Evolutionary conservation across 2,113 vertebrate genomes (phyloP).

Genomic region (Ia io): DNA sequence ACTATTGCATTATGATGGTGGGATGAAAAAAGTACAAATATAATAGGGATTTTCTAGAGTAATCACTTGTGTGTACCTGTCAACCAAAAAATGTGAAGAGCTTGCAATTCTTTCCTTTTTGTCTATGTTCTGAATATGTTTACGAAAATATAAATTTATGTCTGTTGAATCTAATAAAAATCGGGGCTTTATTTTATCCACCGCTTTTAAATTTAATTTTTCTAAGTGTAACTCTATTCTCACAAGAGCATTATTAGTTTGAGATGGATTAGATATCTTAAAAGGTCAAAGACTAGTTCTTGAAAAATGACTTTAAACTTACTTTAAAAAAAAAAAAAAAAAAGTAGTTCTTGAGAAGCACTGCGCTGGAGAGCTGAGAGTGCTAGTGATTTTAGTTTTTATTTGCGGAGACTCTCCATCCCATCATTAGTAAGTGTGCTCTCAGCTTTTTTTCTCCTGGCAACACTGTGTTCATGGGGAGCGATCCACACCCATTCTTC

Average conservation of each 20-base stretch:
- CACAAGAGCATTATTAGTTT: neutral
- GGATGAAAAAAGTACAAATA: neutral
- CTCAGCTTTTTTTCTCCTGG: neutral
- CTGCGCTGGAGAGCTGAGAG: neutral
- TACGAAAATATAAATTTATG: neutral
- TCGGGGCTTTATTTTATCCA: neutral
- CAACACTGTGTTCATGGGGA: neutral
- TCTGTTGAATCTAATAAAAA: conserved; percentile 1
- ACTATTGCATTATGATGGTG: neutral
- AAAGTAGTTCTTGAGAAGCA: conserved; percentile 1
- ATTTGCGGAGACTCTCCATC: neutral
- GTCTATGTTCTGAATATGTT: neutral
- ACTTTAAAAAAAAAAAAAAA: no score
- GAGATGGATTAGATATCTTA: neutral
- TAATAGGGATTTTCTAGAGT: neutral
- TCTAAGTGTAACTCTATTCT: neutral
- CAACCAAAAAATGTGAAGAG: neutral
- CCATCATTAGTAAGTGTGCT: neutral
- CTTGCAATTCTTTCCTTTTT: neutral
- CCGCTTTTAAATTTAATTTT: neutral
- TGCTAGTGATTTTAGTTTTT: neutral
- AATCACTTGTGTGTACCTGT: neutral
- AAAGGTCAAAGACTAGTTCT: neutral
- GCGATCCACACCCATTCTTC: neutral
- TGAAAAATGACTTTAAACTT: neutral